Conservation (phyloP, 2,797 vertebrate species). For the Clarias pachynema region DNA sequence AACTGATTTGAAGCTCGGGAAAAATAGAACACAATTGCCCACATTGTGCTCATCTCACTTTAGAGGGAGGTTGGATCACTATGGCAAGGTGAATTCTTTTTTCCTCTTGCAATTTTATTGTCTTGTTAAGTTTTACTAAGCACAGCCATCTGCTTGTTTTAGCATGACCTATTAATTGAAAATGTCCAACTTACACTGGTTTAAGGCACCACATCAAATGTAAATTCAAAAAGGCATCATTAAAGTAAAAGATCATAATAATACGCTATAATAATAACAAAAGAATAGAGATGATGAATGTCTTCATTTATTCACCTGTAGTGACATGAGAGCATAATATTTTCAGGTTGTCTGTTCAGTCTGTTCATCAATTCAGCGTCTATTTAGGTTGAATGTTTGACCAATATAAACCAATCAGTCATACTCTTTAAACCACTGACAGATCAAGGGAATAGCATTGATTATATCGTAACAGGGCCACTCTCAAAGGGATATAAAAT, state of each 20-base stretch:
- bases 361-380: background rate
- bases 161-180: background rate
- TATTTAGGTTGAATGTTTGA: background rate
- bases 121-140: background rate
- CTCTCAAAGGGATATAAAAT: no score
- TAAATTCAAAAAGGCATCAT: background rate
- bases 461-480: no score
- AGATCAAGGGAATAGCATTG: no score
- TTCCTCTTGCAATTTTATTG: background rate
- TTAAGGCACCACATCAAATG: background rate
- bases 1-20: constrained; percentile 39
- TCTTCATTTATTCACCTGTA: background rate
- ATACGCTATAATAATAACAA: no score
- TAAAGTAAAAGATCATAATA: background rate
- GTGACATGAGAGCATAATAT: background rate
- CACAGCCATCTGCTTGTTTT: background rate
- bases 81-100: background rate
- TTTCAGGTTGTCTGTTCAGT: background rate
- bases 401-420: no score
- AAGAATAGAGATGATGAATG: background rate
- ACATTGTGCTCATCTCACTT: background rate
- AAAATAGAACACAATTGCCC: background rate
- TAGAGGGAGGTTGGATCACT: background rate
- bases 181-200: background rate
- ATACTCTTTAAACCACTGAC: no score